These are phyloP conservation scores for Amaurobius ferox DNA, from an alignment of 2,888 invertebrate genomes.

Conservation along the genomic window DNA sequence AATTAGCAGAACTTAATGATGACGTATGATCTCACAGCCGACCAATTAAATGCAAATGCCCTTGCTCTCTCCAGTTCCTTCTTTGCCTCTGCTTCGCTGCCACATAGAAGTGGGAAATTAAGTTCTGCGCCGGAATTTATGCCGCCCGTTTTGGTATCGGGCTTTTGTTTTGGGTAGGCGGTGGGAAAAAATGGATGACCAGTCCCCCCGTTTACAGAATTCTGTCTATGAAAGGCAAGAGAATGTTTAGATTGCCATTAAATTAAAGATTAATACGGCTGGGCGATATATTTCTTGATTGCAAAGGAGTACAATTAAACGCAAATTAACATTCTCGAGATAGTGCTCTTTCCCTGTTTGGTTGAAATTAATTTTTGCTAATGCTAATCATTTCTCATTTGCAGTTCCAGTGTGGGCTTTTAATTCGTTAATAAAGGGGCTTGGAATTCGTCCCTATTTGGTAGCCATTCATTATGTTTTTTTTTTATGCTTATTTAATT, in stretches of 20 bases:
- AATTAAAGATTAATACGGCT: background rate
- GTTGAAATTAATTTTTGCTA: conserved; percentile 5
- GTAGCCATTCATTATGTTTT: too few species aligned
- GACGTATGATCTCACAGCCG: conserved; percentile 57
- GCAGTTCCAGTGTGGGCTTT: background rate
- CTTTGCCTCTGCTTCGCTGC: background rate
- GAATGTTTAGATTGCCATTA: background rate
- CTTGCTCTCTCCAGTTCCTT: conserved; percentile 7
- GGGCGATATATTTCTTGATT: background rate
- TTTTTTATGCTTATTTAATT: too few species aligned
- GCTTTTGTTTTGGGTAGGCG: conserved; percentile 1
- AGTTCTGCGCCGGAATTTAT: background rate
- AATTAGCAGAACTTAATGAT: conserved; percentile 69
- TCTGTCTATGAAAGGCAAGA: background rate
- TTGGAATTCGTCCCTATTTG: background rate
- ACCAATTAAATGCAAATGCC: conserved; percentile 69
- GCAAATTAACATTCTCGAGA: background rate
- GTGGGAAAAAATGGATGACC: conserved; percentile 7
- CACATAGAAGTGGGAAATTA: background rate
- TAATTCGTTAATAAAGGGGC: background rate
- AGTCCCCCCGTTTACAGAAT: background rate
- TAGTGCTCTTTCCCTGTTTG: background rate
- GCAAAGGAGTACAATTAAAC: conserved; percentile 1
- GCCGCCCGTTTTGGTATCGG: background rate
- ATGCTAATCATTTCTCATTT: background rate